Conservation (phyloP, 2,797 vertebrate genomes). For the Gallirallus australis region DNA sequence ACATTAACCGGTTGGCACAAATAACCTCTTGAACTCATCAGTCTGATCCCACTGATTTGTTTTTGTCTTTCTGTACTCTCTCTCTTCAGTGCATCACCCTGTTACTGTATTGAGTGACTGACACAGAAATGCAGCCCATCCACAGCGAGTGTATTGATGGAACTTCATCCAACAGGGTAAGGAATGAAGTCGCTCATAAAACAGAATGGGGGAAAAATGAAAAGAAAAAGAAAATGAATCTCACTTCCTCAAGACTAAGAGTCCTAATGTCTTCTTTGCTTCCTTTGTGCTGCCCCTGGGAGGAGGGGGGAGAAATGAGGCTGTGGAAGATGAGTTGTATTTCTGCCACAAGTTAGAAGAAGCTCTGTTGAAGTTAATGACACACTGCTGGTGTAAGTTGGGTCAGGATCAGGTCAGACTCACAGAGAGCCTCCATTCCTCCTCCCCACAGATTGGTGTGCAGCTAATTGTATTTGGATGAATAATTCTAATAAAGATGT, state of each 20-base stretch:
- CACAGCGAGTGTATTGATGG: background rate
- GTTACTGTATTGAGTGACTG: background rate
- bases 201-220: background rate
- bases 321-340: background rate
- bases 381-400: background rate
- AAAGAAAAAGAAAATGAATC: background rate
- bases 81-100: background rate
- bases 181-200: background rate
- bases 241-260: background rate
- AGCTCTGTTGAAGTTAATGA: background rate
- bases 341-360: background rate
- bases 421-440: slow-evolving; percentile 23
- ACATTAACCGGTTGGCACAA: background rate
- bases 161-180: background rate
- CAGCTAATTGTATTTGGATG: slow-evolving; percentile 78
- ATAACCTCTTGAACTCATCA: slow-evolving; percentile 6
- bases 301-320: background rate
- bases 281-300: background rate
- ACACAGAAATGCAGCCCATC: background rate
- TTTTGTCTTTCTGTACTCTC: background rate
- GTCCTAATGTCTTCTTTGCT: background rate
- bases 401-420: background rate
- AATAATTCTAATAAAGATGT: slow-evolving; percentile 83
- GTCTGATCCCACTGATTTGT: background rate
- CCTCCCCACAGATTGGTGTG: slow-evolving; percentile 48